Conservation (phyloP, 2,113 vertebrate genomes). For the Mus pahari region DNA sequence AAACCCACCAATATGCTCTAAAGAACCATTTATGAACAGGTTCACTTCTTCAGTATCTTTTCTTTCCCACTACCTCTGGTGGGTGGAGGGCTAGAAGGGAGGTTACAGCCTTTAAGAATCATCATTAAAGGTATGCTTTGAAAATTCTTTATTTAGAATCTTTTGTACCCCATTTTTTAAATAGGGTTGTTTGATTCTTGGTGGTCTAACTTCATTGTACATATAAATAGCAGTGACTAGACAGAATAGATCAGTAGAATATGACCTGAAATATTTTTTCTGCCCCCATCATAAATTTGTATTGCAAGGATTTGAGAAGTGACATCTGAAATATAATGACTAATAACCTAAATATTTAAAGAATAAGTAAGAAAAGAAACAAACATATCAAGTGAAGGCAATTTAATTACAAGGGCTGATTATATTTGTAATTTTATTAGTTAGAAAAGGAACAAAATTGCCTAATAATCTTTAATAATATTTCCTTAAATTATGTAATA, state of each 20-base stretch:
- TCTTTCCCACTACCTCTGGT: too few species aligned
- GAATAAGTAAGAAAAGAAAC: neutral
- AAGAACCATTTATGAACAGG: too few species aligned
- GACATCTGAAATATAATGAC: neutral
- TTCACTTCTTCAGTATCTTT: too few species aligned
- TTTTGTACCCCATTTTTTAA: too few species aligned
- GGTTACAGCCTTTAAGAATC: too few species aligned
- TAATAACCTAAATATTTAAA: accelerated
- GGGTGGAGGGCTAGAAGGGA: too few species aligned
- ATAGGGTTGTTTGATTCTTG: too few species aligned
- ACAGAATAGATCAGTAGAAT: neutral
- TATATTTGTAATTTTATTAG: neutral
- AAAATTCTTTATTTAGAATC: too few species aligned
- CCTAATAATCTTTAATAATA: neutral
- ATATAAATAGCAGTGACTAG: neutral
- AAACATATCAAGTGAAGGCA: neutral
- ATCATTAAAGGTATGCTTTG: too few species aligned
- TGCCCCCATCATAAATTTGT: neutral
- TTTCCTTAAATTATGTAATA: too few species aligned
- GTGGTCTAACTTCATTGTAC: too few species aligned
- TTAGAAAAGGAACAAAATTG: neutral
- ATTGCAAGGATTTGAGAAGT: neutral
- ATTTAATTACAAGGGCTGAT: neutral
- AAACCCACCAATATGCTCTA: too few species aligned
- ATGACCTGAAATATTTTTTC: neutral